Evolutionary conservation across 1,140 invertebrate genomes (phyloP), one percentile per base, ranked within the genome.

Genomic region (Zaprionus ornatus): DNA sequence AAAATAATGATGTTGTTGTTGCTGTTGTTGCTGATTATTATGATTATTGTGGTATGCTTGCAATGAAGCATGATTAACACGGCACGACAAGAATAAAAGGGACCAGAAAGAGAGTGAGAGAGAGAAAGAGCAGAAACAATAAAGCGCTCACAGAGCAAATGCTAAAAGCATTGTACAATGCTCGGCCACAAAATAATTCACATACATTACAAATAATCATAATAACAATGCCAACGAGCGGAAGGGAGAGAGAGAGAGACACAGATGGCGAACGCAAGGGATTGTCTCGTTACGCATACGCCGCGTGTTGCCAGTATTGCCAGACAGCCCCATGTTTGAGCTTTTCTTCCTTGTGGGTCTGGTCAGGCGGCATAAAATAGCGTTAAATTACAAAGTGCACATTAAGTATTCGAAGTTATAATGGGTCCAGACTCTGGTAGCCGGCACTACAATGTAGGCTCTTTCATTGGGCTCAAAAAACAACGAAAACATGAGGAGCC

Each of bases 61-160:
- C 85, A 88, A 82, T 88, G 84, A 90, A 73, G 81, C 85, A 88
- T 88, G 84, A 88, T 88, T 88, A 88, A 90, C 84, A 77, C 78
- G 88, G 21, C 27, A 27, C 17, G 17, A 17, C 19, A 45, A 4
- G 25, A 50, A 19, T 5, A 21, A 25, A 40, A 52, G 15, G 25
- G n/a, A 54, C 23, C 7, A 19, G 5, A 40, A 2, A 23, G 17
- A 35, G 21, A 55, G 7, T 4, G 29, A 57, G 15, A 57, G 13
- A 45, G 3, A 15, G 13, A 4, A 6, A 12, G 6, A 35, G 32
- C n/a, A 55, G 21, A 40, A 69, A 77, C 40, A 45, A 45, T 45
- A 45, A 45, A 40, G 37, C 37, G 37, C 68, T 61, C 29, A 32
- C 9, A 32, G 29, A 32, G 29, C 29, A 32, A 32, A 32, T 32